These are phyloP conservation scores for Oryzias javanicus DNA, from an alignment of 2,113 vertebrate genomes.

Conservation along the genomic window DNA sequence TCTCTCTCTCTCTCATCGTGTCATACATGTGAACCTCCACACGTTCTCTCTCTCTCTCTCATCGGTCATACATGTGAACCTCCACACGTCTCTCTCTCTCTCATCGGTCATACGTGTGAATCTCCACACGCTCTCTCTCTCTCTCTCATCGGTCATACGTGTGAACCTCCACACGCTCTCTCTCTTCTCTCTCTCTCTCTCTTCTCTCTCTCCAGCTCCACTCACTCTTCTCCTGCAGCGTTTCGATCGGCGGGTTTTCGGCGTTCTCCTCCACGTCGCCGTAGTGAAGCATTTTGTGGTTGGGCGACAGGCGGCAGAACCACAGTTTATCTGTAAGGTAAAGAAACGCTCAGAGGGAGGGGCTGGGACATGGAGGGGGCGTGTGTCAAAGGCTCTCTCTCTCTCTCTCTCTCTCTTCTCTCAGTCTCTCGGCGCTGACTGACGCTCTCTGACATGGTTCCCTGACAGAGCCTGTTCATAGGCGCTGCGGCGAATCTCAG, in stretches of 20 bases:
- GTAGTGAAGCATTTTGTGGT: slow-evolving; percentile 96
- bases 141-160: background rate
- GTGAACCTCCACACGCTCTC: background rate
- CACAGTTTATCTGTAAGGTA: slow-evolving; percentile 87
- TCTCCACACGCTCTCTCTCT: background rate
- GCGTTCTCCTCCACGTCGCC: slow-evolving; percentile 88
- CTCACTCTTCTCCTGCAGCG: slow-evolving; percentile 89
- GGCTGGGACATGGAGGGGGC: background rate
- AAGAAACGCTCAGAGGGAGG: background rate
- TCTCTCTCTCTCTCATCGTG: no score
- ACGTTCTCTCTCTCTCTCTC: no score
- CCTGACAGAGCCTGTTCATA: slow-evolving; percentile 91
- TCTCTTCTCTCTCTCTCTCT: no score
- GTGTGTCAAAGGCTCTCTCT: no score
- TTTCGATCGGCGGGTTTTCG: slow-evolving; percentile 81
- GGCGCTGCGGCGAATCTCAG: slow-evolving; percentile 91
- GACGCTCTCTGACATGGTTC: slow-evolving; percentile 89
- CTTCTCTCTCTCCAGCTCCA: background rate
- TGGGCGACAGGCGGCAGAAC: slow-evolving; percentile 95
- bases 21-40: background rate
- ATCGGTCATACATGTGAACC: background rate
- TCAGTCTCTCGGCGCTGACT: no score
- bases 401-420: no score
- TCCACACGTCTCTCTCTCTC: background rate
- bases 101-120: background rate